These are phyloP conservation scores for Chaetodon auriga DNA, from an alignment of 2,113 vertebrate genomes.

Conservation along the genomic window DNA sequence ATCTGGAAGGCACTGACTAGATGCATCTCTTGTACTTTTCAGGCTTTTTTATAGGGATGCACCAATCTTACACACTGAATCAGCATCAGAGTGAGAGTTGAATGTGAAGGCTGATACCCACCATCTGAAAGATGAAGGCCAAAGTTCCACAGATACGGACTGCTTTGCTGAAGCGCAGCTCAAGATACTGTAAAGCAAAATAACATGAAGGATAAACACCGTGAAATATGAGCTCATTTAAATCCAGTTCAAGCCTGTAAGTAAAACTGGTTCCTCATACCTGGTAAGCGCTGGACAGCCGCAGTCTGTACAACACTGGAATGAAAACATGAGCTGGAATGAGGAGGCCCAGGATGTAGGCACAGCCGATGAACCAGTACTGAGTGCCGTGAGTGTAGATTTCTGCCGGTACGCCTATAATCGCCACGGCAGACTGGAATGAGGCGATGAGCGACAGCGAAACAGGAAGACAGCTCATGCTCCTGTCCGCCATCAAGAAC, in stretches of 20 bases:
- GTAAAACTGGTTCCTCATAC: constrained; percentile 60
- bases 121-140: constrained; percentile 97
- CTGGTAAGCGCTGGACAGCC: constrained; percentile 92
- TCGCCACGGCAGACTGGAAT: constrained; percentile 96
- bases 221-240: neutral
- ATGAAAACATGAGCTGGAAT: constrained; percentile 94
- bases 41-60: neutral
- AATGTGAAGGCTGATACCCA: constrained; percentile 67
- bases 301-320: constrained; percentile 93
- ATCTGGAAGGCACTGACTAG: neutral
- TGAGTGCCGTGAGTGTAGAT: constrained; percentile 91
- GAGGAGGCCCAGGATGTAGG: constrained; percentile 92
- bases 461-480: constrained; percentile 91
- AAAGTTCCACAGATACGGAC: constrained; percentile 91
- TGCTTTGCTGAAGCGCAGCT: constrained; percentile 93
- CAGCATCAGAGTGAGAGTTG: too few species aligned
- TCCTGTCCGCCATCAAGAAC: constrained; percentile 92
- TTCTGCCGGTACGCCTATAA: constrained; percentile 91
- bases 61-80: neutral
- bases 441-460: constrained; percentile 93
- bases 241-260: neutral
- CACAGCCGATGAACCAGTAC: constrained; percentile 97
- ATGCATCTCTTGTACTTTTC: neutral
- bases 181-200: constrained; percentile 88
- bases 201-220: neutral